These are phyloP conservation scores for Tragelaphus imberbis DNA, from an alignment of 2,113 vertebrate species.

Conservation along the genomic window DNA sequence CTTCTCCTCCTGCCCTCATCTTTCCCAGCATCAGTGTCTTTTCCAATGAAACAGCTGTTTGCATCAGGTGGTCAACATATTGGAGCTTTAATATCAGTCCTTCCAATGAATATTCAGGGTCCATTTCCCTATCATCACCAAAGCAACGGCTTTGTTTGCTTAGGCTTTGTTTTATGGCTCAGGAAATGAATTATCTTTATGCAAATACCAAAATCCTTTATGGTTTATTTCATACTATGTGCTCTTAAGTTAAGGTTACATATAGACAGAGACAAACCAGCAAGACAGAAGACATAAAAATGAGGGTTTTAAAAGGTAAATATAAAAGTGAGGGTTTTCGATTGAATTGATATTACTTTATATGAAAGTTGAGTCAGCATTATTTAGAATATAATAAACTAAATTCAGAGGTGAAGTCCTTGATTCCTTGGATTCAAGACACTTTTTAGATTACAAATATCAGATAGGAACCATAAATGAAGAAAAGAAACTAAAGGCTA, in stretches of 20 bases:
- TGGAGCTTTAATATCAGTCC: background rate
- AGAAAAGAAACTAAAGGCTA: background rate
- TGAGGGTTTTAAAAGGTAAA: background rate
- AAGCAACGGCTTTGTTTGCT: background rate
- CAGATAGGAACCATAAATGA: background rate
- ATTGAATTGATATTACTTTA: background rate
- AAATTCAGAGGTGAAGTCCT: background rate
- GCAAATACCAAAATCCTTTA: background rate
- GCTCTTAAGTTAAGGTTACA: conserved; percentile 6
- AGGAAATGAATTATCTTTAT: background rate
- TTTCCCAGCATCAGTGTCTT: background rate
- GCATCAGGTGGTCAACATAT: background rate
- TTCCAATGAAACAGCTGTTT: background rate
- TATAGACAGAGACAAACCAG: background rate
- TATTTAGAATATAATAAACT: conserved; percentile 16
- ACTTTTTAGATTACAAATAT: background rate
- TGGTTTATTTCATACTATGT: background rate
- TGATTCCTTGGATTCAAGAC: background rate
- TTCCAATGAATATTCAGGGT: background rate
- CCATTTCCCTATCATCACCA: background rate
- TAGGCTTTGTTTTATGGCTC: background rate
- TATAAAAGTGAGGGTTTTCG: background rate
- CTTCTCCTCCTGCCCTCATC: background rate
- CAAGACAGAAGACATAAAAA: background rate
- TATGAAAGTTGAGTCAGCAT: background rate